Conservation (phyloP, 1,140 invertebrate species). For the Drosophila parabipectinata region DNA sequence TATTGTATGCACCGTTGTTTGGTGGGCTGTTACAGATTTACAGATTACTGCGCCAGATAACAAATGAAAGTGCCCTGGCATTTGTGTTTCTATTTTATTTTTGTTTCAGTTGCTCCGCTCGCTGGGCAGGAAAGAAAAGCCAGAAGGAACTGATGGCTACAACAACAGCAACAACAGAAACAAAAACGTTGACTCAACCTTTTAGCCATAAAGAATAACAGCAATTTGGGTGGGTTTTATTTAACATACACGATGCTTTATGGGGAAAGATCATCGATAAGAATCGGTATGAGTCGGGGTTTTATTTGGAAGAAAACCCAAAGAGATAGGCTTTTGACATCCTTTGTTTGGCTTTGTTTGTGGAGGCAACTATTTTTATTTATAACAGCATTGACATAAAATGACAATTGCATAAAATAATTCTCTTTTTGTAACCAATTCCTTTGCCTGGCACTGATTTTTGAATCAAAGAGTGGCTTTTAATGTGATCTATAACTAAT, state of each 20-base stretch:
- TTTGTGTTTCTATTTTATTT: slow-evolving; percentile 33
- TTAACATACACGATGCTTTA: slow-evolving; percentile 47
- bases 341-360: background rate
- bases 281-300: slow-evolving; percentile 22
- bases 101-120: slow-evolving; percentile 34
- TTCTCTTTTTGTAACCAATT: too few relatives aligned
- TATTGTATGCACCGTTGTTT: slow-evolving; percentile 77
- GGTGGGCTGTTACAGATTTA: slow-evolving; percentile 76
- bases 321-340: slow-evolving; percentile 2
- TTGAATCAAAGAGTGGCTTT: too few relatives aligned
- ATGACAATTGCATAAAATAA: too few relatives aligned
- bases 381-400: too few relatives aligned
- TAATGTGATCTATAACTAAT: too few relatives aligned
- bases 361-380: too few relatives aligned
- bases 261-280: slow-evolving; percentile 56
- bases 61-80: slow-evolving; percentile 78
- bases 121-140: slow-evolving; percentile 43
- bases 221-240: slow-evolving; percentile 44
- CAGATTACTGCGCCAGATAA: slow-evolving; percentile 67
- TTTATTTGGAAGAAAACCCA: slow-evolving; percentile 42
- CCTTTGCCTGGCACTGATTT: too few relatives aligned
- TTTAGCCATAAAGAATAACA: slow-evolving; percentile 47
- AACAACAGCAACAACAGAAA: slow-evolving; percentile 22
- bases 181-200: slow-evolving; percentile 30
- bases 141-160: slow-evolving; percentile 35